Percentiles rank a stretch among this genome's conserved stretches.
phyloP scores from a whole-genome alignment of 2,797 vertebrate genomes.

The Odontamblyopus lacepedii region DNA sequence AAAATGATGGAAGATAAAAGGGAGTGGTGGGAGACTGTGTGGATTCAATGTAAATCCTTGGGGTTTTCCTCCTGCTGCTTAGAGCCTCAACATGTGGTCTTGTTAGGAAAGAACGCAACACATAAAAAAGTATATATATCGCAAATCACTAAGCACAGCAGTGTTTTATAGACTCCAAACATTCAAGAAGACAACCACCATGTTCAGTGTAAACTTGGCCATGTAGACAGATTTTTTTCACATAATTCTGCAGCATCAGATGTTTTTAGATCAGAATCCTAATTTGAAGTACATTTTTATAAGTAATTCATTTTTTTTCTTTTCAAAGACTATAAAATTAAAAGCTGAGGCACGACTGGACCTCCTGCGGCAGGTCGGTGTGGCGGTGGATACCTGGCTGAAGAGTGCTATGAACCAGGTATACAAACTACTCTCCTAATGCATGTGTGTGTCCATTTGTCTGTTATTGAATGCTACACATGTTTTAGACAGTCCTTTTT shows the following conservation, averaged over 20 bases:
- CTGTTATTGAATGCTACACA: neutral
- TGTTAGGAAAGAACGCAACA: slow-evolving; percentile 27
- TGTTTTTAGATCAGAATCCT: neutral
- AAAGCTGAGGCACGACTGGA: slow-evolving; percentile 95
- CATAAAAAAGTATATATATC: neutral
- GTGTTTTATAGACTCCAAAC: neutral
- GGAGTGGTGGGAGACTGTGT: slow-evolving; percentile 12
- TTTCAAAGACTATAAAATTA: slow-evolving; percentile 87
- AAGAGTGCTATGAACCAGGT: slow-evolving; percentile 98
- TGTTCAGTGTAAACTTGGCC: neutral
- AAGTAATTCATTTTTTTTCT: slow-evolving; percentile 20
- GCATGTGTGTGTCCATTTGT: neutral
- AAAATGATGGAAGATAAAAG: slow-evolving; percentile 39
- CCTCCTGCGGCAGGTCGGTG: slow-evolving; percentile 93
- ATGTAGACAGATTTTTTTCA: too few species aligned
- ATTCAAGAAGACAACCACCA: neutral
- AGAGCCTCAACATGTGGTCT: slow-evolving; percentile 29
- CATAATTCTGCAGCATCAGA: too few species aligned
- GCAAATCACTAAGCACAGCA: neutral
- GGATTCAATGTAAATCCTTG: slow-evolving; percentile 31
- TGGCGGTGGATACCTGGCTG: slow-evolving; percentile 95
- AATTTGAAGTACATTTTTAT: neutral
- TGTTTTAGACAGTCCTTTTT: neutral
- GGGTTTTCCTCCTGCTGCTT: slow-evolving; percentile 27
- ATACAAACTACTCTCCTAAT: slow-evolving; percentile 16